Conservation (phyloP, 2,113 vertebrate species). For the Chinchilla lanigera region DNA sequence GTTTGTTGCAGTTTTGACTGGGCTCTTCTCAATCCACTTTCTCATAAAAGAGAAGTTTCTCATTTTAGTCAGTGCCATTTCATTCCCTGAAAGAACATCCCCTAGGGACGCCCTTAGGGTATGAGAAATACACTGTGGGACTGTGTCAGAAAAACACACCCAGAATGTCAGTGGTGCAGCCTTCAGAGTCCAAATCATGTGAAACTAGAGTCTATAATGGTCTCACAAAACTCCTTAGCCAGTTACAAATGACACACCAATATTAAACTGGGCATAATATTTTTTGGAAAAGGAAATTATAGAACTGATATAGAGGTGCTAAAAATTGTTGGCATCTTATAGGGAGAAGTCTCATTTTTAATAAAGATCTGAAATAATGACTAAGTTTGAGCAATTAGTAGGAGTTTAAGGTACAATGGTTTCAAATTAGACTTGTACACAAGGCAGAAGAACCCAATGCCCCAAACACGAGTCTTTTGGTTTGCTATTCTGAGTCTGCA, state of each 20-base stretch:
- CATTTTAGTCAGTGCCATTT: slow-evolving; percentile 52
- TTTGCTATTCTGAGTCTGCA: slow-evolving; percentile 9
- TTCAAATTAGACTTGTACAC: slow-evolving; percentile 66
- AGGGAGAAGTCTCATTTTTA: slow-evolving; percentile 71
- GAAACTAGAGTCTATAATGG: slow-evolving; percentile 61
- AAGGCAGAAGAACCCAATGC: slow-evolving; percentile 64
- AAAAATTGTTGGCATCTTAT: slow-evolving; percentile 73
- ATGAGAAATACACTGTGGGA: slow-evolving; percentile 47
- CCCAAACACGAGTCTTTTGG: slow-evolving; percentile 14
- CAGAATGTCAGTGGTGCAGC: not conserved
- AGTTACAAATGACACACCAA: slow-evolving; percentile 63
- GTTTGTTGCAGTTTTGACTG: slow-evolving; percentile 49
- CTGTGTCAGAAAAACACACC: slow-evolving; percentile 56
- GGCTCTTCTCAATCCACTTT: slow-evolving; percentile 4
- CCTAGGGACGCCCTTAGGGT: slow-evolving; percentile 54
- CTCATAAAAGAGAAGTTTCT: slow-evolving; percentile 54
- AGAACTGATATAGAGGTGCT: slow-evolving; percentile 67
- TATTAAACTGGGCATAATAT: slow-evolving; percentile 74
- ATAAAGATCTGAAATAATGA: slow-evolving; percentile 75
- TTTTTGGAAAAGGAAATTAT: slow-evolving; percentile 73
- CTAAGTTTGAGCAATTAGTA: slow-evolving; percentile 74
- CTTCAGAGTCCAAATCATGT: slow-evolving; percentile 53
- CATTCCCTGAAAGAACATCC: slow-evolving; percentile 55
- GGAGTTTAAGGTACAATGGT: slow-evolving; percentile 72
- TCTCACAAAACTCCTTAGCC: slow-evolving; percentile 52